phyloP scores from a whole-genome alignment of 2,888 invertebrate species.

The Euzetes globulus region DNA sequence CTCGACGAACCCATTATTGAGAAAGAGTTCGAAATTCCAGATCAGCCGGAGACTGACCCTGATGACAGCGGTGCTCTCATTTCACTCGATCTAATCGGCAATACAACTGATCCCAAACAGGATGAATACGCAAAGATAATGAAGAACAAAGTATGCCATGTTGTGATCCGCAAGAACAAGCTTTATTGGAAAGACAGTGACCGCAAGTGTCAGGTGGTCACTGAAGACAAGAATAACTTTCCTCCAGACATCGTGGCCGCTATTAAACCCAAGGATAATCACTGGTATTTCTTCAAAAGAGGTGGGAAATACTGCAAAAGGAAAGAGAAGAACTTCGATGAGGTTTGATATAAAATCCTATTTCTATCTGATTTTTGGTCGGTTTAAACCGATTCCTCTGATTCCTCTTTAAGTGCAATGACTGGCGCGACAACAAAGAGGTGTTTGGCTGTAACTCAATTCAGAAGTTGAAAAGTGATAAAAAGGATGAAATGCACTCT shows the following conservation, averaged over 20 bases:
- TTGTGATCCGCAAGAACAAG: not conserved
- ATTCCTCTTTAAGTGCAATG: not conserved
- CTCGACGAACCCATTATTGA: constrained; percentile 1
- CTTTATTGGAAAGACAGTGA: not conserved
- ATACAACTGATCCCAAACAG: not conserved
- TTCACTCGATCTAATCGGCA: not conserved
- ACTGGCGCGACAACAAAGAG: constrained; percentile 2
- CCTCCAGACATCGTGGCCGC: constrained; percentile 23
- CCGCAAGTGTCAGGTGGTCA: not conserved
- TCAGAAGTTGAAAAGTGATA: not conserved
- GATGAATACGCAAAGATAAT: not conserved
- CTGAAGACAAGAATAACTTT: not conserved
- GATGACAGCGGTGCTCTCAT: constrained; percentile 11
- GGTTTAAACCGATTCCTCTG: too few species aligned
- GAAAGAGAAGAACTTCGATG: not conserved
- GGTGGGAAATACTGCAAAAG: constrained; percentile 5
- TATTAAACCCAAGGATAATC: not conserved
- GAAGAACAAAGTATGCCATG: not conserved
- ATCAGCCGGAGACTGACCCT: not conserved
- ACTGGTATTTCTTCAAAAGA: constrained; percentile 1
- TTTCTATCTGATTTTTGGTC: not conserved
- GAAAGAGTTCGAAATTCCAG: not conserved
- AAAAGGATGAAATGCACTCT: too few species aligned
- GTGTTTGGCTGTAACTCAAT: not conserved
- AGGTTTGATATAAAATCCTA: not conserved